Evolutionary conservation across 2,113 vertebrate species (phyloP).

Genomic region (Plecturocebus donacophilus): DNA sequence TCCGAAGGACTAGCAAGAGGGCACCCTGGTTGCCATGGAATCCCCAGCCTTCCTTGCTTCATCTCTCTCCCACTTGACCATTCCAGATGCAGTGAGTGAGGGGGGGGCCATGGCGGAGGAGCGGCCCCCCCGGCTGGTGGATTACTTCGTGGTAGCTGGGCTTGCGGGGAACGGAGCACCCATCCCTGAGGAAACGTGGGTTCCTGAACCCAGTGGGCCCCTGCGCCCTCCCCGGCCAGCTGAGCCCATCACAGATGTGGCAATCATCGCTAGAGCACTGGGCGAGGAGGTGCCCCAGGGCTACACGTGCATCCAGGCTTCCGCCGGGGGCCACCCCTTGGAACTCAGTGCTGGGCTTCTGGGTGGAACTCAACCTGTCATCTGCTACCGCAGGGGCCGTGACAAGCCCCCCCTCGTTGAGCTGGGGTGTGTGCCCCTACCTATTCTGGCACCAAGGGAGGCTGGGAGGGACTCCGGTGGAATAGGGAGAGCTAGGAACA

Average conservation of each 20-base stretch:
- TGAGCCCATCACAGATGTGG: slow-evolving; percentile 93
- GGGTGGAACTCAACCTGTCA: slow-evolving; percentile 94
- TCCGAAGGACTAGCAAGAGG: background rate
- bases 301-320: slow-evolving; percentile 96
- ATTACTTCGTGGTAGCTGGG: slow-evolving; percentile 96
- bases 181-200: slow-evolving; percentile 84
- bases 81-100: slow-evolving; percentile 83
- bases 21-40: background rate
- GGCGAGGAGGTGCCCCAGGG: slow-evolving; percentile 96
- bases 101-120: slow-evolving; percentile 92
- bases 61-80: background rate
- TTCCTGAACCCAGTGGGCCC: slow-evolving; percentile 85
- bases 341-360: slow-evolving; percentile 94
- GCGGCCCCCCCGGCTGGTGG: slow-evolving; percentile 95
- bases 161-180: slow-evolving; percentile 80
- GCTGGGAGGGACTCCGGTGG: background rate
- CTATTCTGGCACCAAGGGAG: background rate
- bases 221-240: slow-evolving; percentile 83
- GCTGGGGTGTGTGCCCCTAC: slow-evolving; percentile 87
- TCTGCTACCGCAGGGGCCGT: slow-evolving; percentile 93
- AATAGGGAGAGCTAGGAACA: background rate
- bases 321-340: slow-evolving; percentile 90
- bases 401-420: slow-evolving; percentile 94
- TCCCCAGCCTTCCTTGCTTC: background rate
- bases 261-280: slow-evolving; percentile 91